These are phyloP conservation scores for Frankliniella fusca DNA, from an alignment of 2,888 invertebrate species.

Conservation along the genomic window DNA sequence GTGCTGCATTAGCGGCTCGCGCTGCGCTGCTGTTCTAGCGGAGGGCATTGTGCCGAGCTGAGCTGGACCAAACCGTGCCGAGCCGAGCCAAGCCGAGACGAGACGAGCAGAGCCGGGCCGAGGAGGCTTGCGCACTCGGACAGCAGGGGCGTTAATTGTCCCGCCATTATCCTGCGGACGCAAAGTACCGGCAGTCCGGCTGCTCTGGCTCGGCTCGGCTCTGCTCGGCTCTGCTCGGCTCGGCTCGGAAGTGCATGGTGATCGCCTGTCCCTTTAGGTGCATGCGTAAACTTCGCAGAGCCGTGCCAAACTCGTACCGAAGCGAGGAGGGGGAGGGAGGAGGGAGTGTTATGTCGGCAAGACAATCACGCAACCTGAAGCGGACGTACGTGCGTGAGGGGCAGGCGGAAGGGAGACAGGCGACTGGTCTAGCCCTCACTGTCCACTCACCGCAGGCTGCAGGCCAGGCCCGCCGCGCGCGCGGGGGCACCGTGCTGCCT, in stretches of 20 bases:
- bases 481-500: not conserved
- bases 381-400: too few relatives aligned
- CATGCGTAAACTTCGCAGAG: not conserved
- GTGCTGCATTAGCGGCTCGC: too few relatives aligned
- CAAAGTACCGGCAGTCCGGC: conserved; percentile 5
- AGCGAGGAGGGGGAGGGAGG: not conserved
- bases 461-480: not conserved
- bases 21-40: too few relatives aligned
- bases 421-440: too few relatives aligned
- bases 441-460: too few relatives aligned
- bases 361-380: not conserved
- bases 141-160: conserved; percentile 10
- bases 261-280: not conserved
- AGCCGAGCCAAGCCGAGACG: too few relatives aligned
- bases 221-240: not conserved
- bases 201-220: not conserved
- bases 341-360: not conserved
- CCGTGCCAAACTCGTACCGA: not conserved
- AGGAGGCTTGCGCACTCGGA: not conserved
- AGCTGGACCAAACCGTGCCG: too few relatives aligned
- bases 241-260: not conserved
- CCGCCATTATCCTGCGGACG: not conserved
- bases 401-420: too few relatives aligned
- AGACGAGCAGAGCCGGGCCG: too few relatives aligned
- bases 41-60: too few relatives aligned